These are phyloP conservation scores for Steromphala cineraria DNA, from an alignment of 2,888 invertebrate species.

Conservation along the genomic window DNA sequence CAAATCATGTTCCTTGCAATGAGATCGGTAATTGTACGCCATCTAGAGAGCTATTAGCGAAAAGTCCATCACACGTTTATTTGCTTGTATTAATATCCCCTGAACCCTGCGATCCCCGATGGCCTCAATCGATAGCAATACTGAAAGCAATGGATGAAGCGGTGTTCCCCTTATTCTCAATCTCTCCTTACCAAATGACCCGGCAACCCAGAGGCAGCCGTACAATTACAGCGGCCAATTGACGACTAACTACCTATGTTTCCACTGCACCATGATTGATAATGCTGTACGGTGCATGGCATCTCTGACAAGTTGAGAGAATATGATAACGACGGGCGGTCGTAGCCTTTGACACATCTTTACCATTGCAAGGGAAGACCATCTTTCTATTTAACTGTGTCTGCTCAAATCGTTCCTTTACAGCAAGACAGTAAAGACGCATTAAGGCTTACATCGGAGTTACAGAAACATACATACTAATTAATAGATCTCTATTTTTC, in stretches of 20 bases:
- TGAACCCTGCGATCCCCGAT: not conserved
- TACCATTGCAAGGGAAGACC: too few species aligned
- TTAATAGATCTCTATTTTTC: too few species aligned
- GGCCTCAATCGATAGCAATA: not conserved
- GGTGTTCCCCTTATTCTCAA: not conserved
- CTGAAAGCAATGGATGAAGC: not conserved
- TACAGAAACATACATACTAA: not conserved
- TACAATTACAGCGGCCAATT: not conserved
- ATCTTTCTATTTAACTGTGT: too few species aligned
- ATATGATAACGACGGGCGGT: not conserved
- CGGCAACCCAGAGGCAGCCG: not conserved
- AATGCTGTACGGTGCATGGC: not conserved
- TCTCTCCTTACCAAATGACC: not conserved
- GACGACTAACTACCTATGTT: slow-evolving; percentile 1
- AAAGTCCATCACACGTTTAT: not conserved
- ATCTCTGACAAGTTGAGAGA: not conserved
- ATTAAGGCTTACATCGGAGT: too few species aligned
- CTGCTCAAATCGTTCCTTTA: not conserved
- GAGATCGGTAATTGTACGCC: too few species aligned
- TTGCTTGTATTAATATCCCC: not conserved
- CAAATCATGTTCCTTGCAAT: too few species aligned
- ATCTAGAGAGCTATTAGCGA: too few species aligned
- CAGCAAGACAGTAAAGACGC: not conserved
- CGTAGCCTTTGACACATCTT: not conserved
- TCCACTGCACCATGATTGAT: not conserved